Percentiles rank a stretch among this genome's conserved stretches.
phyloP scores from a whole-genome alignment of 2,113 vertebrate genomes.

The Casuarius casuarius region DNA sequence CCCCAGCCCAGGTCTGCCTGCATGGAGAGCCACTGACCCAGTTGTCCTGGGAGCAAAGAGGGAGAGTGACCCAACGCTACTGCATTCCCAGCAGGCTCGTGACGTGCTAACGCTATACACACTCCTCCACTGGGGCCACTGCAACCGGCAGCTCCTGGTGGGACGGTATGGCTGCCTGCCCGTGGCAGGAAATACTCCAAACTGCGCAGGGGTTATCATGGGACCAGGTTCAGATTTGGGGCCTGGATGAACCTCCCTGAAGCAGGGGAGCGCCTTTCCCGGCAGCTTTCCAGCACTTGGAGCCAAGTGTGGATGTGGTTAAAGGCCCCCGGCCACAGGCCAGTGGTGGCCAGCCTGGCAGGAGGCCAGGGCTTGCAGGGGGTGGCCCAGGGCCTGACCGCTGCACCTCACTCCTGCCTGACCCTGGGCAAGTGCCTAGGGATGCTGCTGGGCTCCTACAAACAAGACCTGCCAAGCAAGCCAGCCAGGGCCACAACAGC shows the following conservation, averaged over 20 bases:
- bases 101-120: background rate
- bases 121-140: background rate
- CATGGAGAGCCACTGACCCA: rapidly evolving
- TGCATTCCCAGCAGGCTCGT: background rate
- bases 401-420: background rate
- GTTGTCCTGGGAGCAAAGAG: rapidly evolving
- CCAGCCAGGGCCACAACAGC: background rate
- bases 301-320: background rate
- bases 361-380: background rate
- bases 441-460: background rate
- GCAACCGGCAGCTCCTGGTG: no score
- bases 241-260: background rate
- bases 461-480: background rate
- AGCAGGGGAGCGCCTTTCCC: background rate
- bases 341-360: background rate
- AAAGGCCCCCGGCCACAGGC: background rate
- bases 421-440: rapidly evolving
- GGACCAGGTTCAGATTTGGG: background rate
- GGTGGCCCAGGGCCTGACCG: background rate
- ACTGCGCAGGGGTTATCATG: background rate
- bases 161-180: background rate
- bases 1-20: background rate
- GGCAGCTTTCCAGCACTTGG: background rate
- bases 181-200: background rate
- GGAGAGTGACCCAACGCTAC: background rate